Conservation (phyloP, 2,888 invertebrate species). For the Volucella bombylans region DNA sequence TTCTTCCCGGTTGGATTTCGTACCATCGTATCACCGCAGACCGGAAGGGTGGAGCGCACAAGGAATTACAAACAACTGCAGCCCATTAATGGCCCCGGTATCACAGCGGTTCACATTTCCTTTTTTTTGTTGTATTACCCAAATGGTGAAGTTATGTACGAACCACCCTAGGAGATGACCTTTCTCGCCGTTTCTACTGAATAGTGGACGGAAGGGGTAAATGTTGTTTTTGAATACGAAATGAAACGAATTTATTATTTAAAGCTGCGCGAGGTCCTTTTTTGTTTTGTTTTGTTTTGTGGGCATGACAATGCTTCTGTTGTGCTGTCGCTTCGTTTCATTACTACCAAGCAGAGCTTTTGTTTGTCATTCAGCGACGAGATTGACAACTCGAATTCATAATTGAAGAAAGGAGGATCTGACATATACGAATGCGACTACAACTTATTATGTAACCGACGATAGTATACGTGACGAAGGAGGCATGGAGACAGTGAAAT, state of each 20-base stretch:
- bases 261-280: constrained; percentile 28
- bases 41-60: constrained; percentile 20
- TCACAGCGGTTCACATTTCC: background rate
- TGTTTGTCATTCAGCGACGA: constrained; percentile 42
- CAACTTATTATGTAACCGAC: no score
- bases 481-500: no score
- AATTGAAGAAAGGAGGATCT: constrained; percentile 32
- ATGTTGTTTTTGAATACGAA: background rate
- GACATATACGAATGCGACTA: background rate
- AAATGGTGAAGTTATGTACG: background rate
- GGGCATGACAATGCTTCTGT: constrained; percentile 24
- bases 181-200: background rate
- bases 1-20: background rate
- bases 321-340: background rate
- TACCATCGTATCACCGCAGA: background rate
- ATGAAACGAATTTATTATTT: constrained; percentile 46
- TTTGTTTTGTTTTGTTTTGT: background rate
- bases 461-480: no score
- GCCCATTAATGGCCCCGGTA: constrained; percentile 30
- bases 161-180: constrained; percentile 10
- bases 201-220: background rate
- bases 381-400: constrained; percentile 57
- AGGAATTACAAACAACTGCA: constrained; percentile 51
- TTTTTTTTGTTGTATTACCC: background rate
- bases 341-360: constrained; percentile 1